Base-by-base conservation (phyloP, 2,113 vertebrate genomes). In the Ageneiosus marmoratus region DNA sequence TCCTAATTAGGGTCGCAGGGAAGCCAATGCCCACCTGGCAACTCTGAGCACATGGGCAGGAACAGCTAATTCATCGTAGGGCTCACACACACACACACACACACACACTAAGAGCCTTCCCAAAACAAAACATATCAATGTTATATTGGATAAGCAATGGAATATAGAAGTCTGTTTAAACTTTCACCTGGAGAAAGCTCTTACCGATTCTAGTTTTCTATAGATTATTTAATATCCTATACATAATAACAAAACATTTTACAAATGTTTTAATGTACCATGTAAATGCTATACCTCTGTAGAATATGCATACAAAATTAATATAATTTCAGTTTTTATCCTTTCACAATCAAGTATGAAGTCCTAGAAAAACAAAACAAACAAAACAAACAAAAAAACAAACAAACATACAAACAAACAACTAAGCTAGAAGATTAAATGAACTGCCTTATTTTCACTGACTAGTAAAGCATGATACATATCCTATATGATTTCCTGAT, bases 401-500 rank as follows among this genome's bases (percentile, higher is more conserved):
- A 41, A 41, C 37, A 41, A 41, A 41, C 5, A 41, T 41, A 41
- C 37, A 41, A 41, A 41, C 37, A 41, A 76, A 44, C 60, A 58
- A 67, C 65, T 48, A 53, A 80, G 2, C 51, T 63, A 24, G 46
- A 56, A 80, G 32, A 55, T 8, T 1, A 80, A 73, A 82, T 51
- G 65, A 46, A 20, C 20, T 44, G 18, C 37, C 51, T 73, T 16
- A 79, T 75, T 79, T 79, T 48, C 24, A 62, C 27, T 13, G 58
- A 51, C 9, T 48, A 76, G 44, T 76, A 62, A 56, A n/a, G 50
- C 56, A 10, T 65, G 58, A 53, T 75, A 53, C 37, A 65, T 77
- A 55, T 65, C 37, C 55, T 65, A n/a, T 79, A 63, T 79, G 46
- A 77, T 83, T 78, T 83, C 34, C 50, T 56, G 74, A 69, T 81